Conservation (phyloP, 2,888 invertebrate species). For the Aporophyla nigra region DNA sequence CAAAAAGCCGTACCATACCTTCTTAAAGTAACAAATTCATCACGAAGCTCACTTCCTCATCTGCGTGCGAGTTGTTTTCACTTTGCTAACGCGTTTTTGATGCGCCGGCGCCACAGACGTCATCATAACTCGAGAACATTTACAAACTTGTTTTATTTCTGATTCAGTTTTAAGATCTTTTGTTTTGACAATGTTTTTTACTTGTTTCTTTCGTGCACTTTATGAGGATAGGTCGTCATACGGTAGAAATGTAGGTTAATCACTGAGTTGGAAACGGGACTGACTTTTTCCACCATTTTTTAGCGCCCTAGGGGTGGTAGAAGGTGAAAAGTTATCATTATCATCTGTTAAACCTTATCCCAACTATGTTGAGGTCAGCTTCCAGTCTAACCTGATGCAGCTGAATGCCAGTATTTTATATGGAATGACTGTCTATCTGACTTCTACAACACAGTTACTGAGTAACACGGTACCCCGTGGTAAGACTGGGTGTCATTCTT, state of each 20-base stretch:
- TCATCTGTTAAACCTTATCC: no score
- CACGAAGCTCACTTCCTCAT: conserved; percentile 21
- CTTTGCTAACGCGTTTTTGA: conserved; percentile 58
- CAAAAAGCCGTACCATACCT: conserved; percentile 11
- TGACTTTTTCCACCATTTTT: background rate
- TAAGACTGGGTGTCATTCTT: no score
- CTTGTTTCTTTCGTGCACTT: background rate
- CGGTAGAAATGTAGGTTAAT: background rate
- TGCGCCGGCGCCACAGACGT: conserved; percentile 57
- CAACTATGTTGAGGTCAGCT: no score
- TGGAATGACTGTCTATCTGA: no score
- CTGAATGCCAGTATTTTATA: no score
- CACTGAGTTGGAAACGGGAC: background rate
- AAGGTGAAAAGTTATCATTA: background rate
- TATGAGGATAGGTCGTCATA: background rate
- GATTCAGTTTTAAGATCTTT: conserved; percentile 6
- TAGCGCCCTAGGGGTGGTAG: background rate
- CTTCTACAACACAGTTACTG: no score
- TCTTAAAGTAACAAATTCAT: conserved; percentile 2
- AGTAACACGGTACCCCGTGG: no score
- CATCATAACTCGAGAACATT: conserved; percentile 31
- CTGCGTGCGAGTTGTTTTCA: conserved; percentile 49
- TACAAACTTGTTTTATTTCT: conserved; percentile 36
- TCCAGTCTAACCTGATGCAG: no score
- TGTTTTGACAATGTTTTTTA: conserved; percentile 14